A percentile compares a stretch with the other conserved stretches of the same genome.
Evolutionary conservation across 2,888 invertebrate genomes (phyloP).

Genomic region (Anodontia alba): DNA sequence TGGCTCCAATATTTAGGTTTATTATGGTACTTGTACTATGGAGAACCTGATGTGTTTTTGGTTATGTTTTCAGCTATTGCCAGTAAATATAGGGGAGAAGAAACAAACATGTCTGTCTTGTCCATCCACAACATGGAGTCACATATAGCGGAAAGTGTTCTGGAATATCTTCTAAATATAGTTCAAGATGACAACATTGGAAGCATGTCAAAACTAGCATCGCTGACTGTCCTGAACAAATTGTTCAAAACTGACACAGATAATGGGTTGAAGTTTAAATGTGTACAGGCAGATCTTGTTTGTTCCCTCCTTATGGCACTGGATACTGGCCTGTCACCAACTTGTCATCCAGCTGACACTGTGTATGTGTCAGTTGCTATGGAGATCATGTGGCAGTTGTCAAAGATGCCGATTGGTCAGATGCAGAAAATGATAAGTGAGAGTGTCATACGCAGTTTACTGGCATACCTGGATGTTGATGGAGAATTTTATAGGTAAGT

Average conservation of each 20-base stretch:
- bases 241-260: slow-evolving; percentile 51
- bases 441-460: slow-evolving; percentile 44
- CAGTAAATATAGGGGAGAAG: too few relatives aligned
- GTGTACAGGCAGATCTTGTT: slow-evolving; percentile 50
- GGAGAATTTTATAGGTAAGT: slow-evolving; percentile 48
- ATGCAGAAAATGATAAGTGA: slow-evolving; percentile 56
- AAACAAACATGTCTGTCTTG: neutral
- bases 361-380: slow-evolving; percentile 52
- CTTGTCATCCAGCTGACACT: slow-evolving; percentile 38
- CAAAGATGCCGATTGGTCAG: slow-evolving; percentile 51
- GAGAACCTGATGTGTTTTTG: too few relatives aligned
- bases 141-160: slow-evolving; percentile 17
- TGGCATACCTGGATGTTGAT: slow-evolving; percentile 52
- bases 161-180: slow-evolving; percentile 50
- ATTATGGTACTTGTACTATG: too few relatives aligned
- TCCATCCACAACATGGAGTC: neutral
- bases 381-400: slow-evolving; percentile 58
- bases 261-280: slow-evolving; percentile 27
- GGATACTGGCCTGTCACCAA: slow-evolving; percentile 41
- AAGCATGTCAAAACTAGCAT: slow-evolving; percentile 54
- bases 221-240: slow-evolving; percentile 54
- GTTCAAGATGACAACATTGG: slow-evolving; percentile 26
- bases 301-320: slow-evolving; percentile 51
- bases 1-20: too few relatives aligned
- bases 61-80: too few relatives aligned